These are phyloP conservation scores for Chloroceryle inda DNA, from an alignment of 2,797 vertebrate genomes.

Conservation along the genomic window DNA sequence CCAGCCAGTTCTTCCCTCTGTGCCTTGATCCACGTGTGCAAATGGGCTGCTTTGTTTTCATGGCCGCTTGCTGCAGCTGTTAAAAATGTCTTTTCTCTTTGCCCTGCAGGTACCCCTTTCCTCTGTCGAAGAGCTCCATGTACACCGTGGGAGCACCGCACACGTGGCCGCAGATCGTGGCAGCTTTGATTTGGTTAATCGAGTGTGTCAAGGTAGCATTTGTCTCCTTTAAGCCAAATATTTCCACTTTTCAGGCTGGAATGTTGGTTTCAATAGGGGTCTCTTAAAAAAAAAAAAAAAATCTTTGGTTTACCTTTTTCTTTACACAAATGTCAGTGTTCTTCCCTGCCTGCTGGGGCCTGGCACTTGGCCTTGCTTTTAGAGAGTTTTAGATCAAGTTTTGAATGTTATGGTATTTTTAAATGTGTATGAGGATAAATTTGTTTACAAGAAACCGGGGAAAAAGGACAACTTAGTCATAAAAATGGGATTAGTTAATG, in stretches of 20 bases:
- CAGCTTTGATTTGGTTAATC: constrained; percentile 94
- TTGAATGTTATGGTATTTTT: background rate
- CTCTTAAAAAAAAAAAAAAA: background rate
- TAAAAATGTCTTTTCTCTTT: background rate
- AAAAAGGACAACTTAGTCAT: accelerated
- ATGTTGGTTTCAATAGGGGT: background rate
- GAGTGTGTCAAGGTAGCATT: constrained; percentile 90
- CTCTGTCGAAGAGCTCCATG: constrained; percentile 95
- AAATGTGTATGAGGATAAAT: background rate
- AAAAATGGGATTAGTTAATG: background rate
- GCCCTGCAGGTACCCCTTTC: constrained; percentile 90
- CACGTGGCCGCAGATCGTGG: constrained; percentile 95
- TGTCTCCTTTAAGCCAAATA: background rate
- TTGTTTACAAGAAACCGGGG: background rate
- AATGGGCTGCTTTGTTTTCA: background rate
- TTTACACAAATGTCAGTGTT: background rate
- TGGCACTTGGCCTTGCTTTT: background rate
- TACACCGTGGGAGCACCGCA: constrained; percentile 98
- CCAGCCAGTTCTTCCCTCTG: background rate
- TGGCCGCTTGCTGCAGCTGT: background rate
- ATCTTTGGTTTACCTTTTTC: background rate
- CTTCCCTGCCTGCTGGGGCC: background rate
- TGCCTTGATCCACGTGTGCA: background rate
- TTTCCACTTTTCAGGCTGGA: background rate
- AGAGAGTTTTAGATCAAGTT: background rate